phyloP scores from a whole-genome alignment of 2,113 vertebrate species.

The Gobius niger region DNA sequence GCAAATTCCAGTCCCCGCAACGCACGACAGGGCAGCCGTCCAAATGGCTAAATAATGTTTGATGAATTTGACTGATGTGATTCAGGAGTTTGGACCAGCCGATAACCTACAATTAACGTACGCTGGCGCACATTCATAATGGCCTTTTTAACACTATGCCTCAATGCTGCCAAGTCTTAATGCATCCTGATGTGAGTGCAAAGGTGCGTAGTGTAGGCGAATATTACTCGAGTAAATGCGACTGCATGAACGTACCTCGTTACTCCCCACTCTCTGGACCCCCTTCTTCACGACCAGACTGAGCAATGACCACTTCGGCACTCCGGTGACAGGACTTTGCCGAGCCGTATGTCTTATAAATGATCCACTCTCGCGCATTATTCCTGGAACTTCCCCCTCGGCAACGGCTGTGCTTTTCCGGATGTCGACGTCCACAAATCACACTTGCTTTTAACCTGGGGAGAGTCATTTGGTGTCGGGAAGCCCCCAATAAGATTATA shows the following conservation, averaged over 20 bases:
- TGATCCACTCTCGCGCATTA: slow-evolving; percentile 26
- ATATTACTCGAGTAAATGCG: no score
- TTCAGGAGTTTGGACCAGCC: slow-evolving; percentile 17
- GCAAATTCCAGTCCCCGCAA: neutral
- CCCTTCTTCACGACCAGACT: slow-evolving; percentile 15
- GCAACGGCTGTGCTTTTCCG: slow-evolving; percentile 8
- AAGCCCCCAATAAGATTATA: slow-evolving; percentile 2
- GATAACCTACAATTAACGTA: slow-evolving; percentile 30
- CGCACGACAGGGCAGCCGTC: neutral
- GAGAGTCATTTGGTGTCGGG: slow-evolving; percentile 10
- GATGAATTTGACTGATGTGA: neutral
- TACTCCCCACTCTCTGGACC: slow-evolving; percentile 1
- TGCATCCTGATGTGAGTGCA: slow-evolving; percentile 18
- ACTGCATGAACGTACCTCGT: no score
- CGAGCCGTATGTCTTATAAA: slow-evolving; percentile 25
- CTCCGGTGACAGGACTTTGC: slow-evolving; percentile 23
- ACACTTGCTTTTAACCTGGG: slow-evolving; percentile 19
- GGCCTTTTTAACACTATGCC: slow-evolving; percentile 45
- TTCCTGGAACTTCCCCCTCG: slow-evolving; percentile 15
- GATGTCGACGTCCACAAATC: slow-evolving; percentile 13
- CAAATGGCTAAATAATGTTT: neutral
- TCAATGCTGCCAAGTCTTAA: slow-evolving; percentile 50
- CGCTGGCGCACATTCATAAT: slow-evolving; percentile 48
- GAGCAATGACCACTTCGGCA: slow-evolving; percentile 26
- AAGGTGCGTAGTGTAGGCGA: no score